Conservation (phyloP, 2,113 vertebrate genomes). For the Aldabrachelys gigantea region DNA sequence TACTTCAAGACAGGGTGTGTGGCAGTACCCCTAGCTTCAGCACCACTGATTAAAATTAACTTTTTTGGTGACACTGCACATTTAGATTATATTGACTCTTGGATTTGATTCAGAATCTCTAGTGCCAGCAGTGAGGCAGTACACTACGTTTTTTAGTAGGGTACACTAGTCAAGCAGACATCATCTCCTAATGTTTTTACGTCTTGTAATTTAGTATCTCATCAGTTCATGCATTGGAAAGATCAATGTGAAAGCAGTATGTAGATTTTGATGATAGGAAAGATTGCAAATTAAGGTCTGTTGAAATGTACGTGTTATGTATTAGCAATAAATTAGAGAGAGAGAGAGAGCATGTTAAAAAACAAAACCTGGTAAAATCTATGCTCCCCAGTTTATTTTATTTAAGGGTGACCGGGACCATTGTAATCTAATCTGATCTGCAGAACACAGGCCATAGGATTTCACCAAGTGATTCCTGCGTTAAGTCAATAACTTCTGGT, state of each 20-base stretch:
- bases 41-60: accelerated
- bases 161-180: neutral
- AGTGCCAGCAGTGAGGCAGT: neutral
- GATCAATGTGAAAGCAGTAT: neutral
- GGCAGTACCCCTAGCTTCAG: neutral
- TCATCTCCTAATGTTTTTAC: neutral
- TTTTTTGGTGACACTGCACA: neutral
- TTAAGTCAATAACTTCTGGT: neutral
- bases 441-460: neutral
- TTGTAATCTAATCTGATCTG: neutral
- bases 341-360: neutral
- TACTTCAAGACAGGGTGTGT: neutral
- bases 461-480: neutral
- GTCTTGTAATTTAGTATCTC: neutral
- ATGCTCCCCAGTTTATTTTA: neutral
- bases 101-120: constrained; percentile 3
- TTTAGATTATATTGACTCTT: accelerated
- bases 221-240: neutral
- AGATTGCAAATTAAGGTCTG: neutral
- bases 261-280: neutral
- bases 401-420: neutral
- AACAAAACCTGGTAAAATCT: neutral
- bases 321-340: neutral
- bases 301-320: neutral
- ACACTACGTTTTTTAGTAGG: neutral